These are phyloP conservation scores for Charina bottae DNA, from an alignment of 2,113 vertebrate genomes.

Conservation along the genomic window DNA sequence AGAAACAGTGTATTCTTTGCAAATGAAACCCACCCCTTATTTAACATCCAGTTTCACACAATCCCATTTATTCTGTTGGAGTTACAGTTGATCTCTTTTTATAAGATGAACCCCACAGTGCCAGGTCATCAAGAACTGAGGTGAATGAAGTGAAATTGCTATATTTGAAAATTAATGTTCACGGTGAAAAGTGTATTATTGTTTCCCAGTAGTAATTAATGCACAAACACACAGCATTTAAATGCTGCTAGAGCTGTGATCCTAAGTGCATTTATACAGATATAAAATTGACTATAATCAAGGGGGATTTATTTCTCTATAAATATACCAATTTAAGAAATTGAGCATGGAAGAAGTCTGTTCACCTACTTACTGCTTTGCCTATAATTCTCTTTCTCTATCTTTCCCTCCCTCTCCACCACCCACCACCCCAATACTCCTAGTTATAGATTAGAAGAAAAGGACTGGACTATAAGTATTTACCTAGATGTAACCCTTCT, in stretches of 20 bases:
- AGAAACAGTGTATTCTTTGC: neutral
- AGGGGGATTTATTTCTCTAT: neutral
- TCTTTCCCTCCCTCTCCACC: neutral
- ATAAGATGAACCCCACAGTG: conserved; percentile 10
- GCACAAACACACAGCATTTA: conserved; percentile 17
- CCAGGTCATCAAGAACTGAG: conserved; percentile 2
- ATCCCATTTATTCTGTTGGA: too few relatives aligned
- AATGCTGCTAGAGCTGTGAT: neutral
- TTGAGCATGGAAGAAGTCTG: neutral
- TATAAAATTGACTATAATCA: conserved; percentile 13
- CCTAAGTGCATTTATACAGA: conserved; percentile 10
- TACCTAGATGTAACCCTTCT: neutral
- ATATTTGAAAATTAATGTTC: conserved; percentile 28
- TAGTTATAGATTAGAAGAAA: neutral
- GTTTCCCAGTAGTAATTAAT: conserved; percentile 27
- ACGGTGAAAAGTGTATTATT: conserved; percentile 8
- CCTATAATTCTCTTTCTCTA: neutral
- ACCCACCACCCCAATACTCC: neutral
- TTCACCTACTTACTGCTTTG: neutral
- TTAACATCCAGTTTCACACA: neutral
- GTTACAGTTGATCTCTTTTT: neutral
- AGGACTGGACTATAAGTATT: neutral
- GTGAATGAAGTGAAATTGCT: conserved; percentile 1
- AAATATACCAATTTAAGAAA: neutral
- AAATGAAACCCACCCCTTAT: neutral